Evolutionary conservation across 2,797 vertebrate genomes (phyloP).

Genomic region (Chiloscyllium punctatum): DNA sequence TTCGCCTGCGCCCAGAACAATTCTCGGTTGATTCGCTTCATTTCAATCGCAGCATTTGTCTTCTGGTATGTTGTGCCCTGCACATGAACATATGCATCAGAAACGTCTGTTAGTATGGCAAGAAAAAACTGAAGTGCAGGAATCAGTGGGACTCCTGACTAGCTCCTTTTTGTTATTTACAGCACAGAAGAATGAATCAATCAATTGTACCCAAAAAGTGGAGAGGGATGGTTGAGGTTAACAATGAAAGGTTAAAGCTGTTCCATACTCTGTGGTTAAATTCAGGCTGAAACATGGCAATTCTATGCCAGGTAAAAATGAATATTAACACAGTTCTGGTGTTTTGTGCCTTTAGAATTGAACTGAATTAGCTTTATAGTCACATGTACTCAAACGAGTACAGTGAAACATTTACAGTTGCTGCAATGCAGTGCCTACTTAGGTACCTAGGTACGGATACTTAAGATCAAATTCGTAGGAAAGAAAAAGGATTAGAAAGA

Average conservation of each 20-base stretch:
- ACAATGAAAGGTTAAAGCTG: not conserved
- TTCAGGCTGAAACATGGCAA: not conserved
- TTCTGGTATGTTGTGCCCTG: slow-evolving; percentile 93
- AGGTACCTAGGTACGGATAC: no score
- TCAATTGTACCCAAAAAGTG: not conserved
- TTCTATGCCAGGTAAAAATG: not conserved
- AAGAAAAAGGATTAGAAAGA: no score
- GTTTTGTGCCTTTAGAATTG: not conserved
- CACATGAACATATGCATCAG: not conserved
- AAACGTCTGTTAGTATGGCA: not conserved
- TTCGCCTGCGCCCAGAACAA: slow-evolving; percentile 97
- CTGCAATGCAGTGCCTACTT: no score
- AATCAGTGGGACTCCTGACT: not conserved
- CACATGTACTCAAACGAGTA: no score
- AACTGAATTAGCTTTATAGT: no score
- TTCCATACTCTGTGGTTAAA: not conserved
- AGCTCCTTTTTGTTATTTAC: not conserved
- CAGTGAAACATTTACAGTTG: no score
- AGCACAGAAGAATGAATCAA: not conserved
- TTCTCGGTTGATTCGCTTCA: slow-evolving; percentile 93
- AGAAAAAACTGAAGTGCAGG: not conserved
- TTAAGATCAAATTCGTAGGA: no score
- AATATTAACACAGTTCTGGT: not conserved
- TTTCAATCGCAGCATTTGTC: slow-evolving; percentile 89
- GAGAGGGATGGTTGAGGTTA: not conserved